Evolutionary conservation across 2,797 vertebrate species (phyloP).

Genomic region (Urosaurus nigricauda): DNA sequence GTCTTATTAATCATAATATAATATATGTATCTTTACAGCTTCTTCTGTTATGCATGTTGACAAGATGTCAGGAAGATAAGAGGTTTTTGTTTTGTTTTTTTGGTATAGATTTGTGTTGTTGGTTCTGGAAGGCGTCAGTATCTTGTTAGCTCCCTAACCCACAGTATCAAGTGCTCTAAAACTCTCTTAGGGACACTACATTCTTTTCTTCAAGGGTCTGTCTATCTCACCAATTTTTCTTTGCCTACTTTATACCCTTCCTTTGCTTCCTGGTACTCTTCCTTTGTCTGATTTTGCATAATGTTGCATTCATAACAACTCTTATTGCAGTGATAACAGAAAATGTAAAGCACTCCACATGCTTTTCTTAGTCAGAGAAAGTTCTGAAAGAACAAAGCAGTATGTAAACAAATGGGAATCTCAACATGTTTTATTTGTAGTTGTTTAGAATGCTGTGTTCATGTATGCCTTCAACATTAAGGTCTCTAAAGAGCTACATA

Average conservation of each 20-base stretch:
- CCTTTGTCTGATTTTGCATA: too few species aligned
- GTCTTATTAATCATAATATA: not conserved
- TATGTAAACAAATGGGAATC: not conserved
- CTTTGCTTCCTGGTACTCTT: not conserved
- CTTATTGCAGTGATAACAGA: not conserved
- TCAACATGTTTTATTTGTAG: not conserved
- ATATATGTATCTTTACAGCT: conserved; percentile 11
- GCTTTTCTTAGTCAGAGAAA: not conserved
- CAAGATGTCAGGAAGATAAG: not conserved
- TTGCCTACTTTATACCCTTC: not conserved
- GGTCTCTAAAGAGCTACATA: not conserved
- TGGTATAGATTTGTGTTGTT: not conserved
- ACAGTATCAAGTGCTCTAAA: not conserved
- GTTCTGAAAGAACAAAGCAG: not conserved
- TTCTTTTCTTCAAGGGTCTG: not conserved
- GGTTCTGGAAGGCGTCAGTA: not conserved
- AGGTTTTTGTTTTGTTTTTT: too few species aligned
- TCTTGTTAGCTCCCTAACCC: not conserved
- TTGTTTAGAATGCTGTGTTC: not conserved
- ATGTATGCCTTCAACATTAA: not conserved
- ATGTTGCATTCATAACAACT: not conserved
- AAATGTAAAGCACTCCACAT: not conserved
- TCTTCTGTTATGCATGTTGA: not conserved
- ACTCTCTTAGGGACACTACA: too few species aligned
- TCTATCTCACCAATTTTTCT: not conserved